Percentiles rank a stretch among this genome's conserved stretches.
phyloP scores from a whole-genome alignment of 1,140 invertebrate species.

The Akabosia matsudoensis region DNA sequence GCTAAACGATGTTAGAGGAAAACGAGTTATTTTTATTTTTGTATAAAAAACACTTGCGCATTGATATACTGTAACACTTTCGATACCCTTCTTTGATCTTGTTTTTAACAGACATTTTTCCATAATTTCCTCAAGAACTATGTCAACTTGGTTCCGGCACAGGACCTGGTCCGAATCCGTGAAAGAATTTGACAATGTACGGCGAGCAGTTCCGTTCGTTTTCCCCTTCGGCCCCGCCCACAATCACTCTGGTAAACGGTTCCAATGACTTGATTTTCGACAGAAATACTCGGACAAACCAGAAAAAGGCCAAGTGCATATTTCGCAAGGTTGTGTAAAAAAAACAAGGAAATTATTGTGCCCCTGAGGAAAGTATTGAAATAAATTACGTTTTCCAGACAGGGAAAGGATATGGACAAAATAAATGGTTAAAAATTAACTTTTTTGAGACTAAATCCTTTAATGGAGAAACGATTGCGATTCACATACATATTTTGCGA shows the following conservation, averaged over 20 bases:
- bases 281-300: neutral
- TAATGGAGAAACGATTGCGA: no score
- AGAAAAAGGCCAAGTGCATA: neutral
- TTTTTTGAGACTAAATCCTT: no score
- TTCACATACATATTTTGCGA: no score
- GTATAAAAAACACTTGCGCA: no score
- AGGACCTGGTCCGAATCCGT: neutral
- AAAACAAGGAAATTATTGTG: neutral
- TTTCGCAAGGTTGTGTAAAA: neutral
- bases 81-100: no score
- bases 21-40: no score
- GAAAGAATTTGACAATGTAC: neutral
- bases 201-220: neutral
- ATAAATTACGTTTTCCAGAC: no score
- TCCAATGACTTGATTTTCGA: neutral
- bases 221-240: neutral
- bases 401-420: no score
- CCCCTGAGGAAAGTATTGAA: neutral
- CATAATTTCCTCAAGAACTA: conserved; percentile 10
- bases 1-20: no score
- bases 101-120: neutral
- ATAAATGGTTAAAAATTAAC: no score
- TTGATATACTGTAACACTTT: no score
- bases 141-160: neutral
- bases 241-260: neutral